Conservation (phyloP, 2,797 vertebrate species). For the Spea hammondii region DNA sequence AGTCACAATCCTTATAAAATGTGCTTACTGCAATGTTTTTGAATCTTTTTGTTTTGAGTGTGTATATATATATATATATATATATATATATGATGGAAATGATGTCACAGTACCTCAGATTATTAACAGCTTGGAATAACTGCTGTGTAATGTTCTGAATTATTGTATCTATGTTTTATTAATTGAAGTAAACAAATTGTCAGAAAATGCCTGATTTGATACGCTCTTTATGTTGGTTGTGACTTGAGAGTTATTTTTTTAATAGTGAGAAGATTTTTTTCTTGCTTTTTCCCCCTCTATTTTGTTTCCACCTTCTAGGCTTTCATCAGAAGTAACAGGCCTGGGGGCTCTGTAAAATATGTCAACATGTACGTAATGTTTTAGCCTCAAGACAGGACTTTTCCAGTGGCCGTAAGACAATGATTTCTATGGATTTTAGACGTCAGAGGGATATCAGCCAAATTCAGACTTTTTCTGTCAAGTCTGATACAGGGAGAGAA, state of each 20-base stretch:
- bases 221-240: constrained; percentile 64
- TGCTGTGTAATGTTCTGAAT: constrained; percentile 59
- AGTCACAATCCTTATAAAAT: constrained; percentile 55
- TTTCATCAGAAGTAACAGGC: constrained; percentile 84
- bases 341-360: constrained; percentile 79
- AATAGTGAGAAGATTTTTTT: constrained; percentile 64
- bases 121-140: constrained; percentile 57
- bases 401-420: constrained; percentile 75
- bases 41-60: constrained; percentile 22
- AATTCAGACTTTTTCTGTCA: constrained; percentile 61
- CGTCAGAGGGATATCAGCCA: constrained; percentile 73
- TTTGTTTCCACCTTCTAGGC: constrained; percentile 76
- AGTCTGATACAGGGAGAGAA: constrained; percentile 55
- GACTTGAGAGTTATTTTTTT: constrained; percentile 62
- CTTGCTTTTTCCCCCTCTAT: constrained; percentile 36
- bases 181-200: constrained; percentile 55
- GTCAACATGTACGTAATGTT: constrained; percentile 72
- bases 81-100: constrained; percentile 55
- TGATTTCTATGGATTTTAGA: constrained; percentile 80
- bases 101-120: constrained; percentile 58
- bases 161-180: constrained; percentile 60
- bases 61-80: constrained; percentile 41
- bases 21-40: constrained; percentile 35
- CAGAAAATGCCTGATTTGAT: constrained; percentile 62
- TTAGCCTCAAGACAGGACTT: constrained; percentile 79